phyloP scores from a whole-genome alignment of 2,797 vertebrate species.

The Danionella dracula region DNA sequence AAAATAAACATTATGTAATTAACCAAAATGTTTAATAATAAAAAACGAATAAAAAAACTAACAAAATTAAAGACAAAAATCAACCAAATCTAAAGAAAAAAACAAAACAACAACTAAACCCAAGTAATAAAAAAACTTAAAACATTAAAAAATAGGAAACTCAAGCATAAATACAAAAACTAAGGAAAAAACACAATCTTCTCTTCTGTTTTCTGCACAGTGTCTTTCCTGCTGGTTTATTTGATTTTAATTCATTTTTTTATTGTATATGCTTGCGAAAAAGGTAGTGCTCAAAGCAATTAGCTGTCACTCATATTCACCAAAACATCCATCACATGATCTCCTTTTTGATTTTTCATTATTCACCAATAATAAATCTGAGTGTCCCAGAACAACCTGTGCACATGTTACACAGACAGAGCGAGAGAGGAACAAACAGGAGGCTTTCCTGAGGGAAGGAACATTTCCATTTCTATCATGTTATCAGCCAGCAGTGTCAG shows the following conservation, averaged over 20 bases:
- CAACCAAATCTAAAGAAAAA: too few relatives aligned
- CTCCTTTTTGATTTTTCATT: background rate
- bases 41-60: too few relatives aligned
- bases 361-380: background rate
- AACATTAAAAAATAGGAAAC: background rate
- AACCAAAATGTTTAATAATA: too few relatives aligned
- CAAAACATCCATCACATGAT: background rate
- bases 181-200: too few relatives aligned
- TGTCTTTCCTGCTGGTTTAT: background rate
- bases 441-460: constrained; percentile 32
- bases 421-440: background rate
- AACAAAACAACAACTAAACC: too few relatives aligned
- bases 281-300: background rate
- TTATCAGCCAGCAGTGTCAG: constrained; percentile 26
- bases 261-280: background rate
- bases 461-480: constrained; percentile 44
- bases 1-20: too few relatives aligned
- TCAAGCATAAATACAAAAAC: too few relatives aligned
- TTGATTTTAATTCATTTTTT: background rate
- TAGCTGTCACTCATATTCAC: background rate
- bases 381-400: background rate
- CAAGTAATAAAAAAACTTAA: too few relatives aligned
- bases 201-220: background rate
- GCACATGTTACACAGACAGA: background rate
- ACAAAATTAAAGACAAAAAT: too few relatives aligned